Evolutionary conservation across 2,888 invertebrate species (phyloP).

Genomic region (Sympetrum striolatum): DNA sequence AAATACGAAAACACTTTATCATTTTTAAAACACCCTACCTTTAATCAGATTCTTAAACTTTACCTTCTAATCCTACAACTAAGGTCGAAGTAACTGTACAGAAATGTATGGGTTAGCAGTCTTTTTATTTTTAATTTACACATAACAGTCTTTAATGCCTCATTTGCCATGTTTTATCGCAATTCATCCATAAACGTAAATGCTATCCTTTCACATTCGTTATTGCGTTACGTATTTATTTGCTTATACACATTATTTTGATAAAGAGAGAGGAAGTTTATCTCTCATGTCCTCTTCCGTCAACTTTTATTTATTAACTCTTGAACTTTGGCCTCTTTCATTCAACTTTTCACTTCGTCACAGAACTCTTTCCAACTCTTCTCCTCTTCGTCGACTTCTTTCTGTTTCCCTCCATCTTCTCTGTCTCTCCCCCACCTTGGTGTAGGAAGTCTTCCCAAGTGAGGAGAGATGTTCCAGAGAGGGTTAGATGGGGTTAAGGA

Average conservation of each 20-base stretch:
- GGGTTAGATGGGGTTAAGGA: background rate
- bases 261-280: background rate
- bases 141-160: background rate
- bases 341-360: background rate
- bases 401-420: background rate
- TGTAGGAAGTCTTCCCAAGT: background rate
- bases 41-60: too few species aligned
- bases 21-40: too few species aligned
- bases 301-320: background rate
- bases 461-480: background rate
- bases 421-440: background rate
- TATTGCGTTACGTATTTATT: background rate
- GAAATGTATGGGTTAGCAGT: background rate
- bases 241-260: background rate
- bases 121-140: background rate
- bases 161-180: background rate
- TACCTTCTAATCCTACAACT: too few species aligned
- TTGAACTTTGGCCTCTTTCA: background rate
- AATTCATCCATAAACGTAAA: background rate
- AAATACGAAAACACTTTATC: too few species aligned
- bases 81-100: too few species aligned
- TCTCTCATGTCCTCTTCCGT: background rate
- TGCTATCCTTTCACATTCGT: background rate
- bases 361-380: background rate
- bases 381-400: too few species aligned